phyloP scores from a whole-genome alignment of 2,797 vertebrate genomes.

The Petrocephalus schoutedeni region DNA sequence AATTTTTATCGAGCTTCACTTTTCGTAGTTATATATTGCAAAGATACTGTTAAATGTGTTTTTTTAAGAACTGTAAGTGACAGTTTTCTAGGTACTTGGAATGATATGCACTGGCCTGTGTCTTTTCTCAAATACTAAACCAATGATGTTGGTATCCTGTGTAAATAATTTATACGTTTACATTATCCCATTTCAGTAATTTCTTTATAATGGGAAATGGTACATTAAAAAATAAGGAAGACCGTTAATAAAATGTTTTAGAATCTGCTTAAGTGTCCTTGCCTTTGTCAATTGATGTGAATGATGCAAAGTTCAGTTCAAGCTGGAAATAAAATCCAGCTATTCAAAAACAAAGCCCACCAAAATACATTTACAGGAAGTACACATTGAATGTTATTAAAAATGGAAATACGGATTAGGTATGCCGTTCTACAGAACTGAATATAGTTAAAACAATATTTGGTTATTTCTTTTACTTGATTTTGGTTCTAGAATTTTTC shows the following conservation, averaged over 20 bases:
- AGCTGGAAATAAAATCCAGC: neutral
- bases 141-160: constrained; percentile 38
- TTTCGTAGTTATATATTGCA: constrained; percentile 44
- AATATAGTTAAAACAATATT: neutral
- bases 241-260: constrained; percentile 44
- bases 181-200: constrained; percentile 44
- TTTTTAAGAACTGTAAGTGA: constrained; percentile 34
- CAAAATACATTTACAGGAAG: neutral
- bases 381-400: neutral
- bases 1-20: constrained; percentile 36
- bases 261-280: neutral
- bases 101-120: constrained; percentile 46
- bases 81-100: constrained; percentile 45
- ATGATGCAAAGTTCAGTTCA: neutral
- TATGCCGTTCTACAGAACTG: neutral
- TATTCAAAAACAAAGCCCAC: neutral
- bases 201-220: constrained; percentile 46
- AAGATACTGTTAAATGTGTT: constrained; percentile 17
- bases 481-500: neutral
- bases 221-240: constrained; percentile 41
- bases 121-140: constrained; percentile 29
- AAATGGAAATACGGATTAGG: neutral
- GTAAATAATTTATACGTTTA: constrained; percentile 52
- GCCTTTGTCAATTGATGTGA: neutral
- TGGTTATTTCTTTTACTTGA: neutral